A percentile compares a stretch with the other conserved stretches of the same genome.
phyloP scores from a whole-genome alignment of 2,888 invertebrate genomes.

The Agrenia bidenticulata region DNA sequence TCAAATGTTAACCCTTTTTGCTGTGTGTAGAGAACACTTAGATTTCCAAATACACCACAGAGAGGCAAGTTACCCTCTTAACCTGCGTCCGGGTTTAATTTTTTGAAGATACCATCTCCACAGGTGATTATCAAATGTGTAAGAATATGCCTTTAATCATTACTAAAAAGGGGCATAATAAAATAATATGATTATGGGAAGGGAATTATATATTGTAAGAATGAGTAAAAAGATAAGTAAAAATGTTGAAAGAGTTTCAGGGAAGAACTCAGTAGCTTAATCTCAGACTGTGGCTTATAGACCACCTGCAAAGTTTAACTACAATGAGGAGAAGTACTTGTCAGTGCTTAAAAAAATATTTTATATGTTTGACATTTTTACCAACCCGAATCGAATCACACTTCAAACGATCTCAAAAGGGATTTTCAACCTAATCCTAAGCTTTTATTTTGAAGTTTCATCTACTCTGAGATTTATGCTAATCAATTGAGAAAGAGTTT shows the following conservation, averaged over 20 bases:
- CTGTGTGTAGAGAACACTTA: too few species aligned
- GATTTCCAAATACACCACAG: too few species aligned
- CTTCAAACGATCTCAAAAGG: conserved; percentile 34
- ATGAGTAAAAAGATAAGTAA: conserved; percentile 23
- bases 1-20: too few species aligned
- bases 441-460: too few species aligned
- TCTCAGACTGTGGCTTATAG: conserved; percentile 35
- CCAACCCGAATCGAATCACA: conserved; percentile 40
- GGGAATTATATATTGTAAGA: not conserved
- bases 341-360: conserved; percentile 31
- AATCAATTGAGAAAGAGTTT: too few species aligned
- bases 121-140: not conserved
- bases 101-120: not conserved
- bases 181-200: too few species aligned
- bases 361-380: conserved; percentile 24
- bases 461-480: too few species aligned
- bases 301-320: conserved; percentile 37
- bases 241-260: conserved; percentile 12
- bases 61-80: too few species aligned
- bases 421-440: conserved; percentile 13
- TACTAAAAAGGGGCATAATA: too few species aligned
- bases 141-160: too few species aligned
- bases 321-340: conserved; percentile 37
- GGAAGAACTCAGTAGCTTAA: conserved; percentile 33
- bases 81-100: too few species aligned